A percentile compares a stretch with the other conserved stretches of the same genome.
phyloP scores from a whole-genome alignment of 2,113 vertebrate species.

The Aldabrachelys gigantea region DNA sequence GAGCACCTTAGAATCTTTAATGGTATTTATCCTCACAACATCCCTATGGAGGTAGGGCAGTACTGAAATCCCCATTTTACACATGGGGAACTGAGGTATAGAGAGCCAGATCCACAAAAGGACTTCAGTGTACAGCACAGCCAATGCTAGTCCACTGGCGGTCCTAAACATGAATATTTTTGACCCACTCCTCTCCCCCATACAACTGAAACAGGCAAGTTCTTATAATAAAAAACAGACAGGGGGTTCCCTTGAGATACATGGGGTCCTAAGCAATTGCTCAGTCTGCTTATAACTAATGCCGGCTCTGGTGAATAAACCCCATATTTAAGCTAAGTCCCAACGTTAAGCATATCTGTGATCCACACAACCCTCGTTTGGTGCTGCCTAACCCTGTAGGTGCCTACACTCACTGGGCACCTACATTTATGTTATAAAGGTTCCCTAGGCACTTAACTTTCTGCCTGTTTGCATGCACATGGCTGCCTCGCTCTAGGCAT shows the following conservation, averaged over 20 bases:
- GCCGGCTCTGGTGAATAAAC: too few species aligned
- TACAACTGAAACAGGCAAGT: background rate
- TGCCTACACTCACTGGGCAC: background rate
- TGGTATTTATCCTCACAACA: background rate
- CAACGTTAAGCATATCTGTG: background rate
- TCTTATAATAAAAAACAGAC: background rate
- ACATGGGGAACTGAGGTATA: background rate
- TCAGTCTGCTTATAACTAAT: too few species aligned
- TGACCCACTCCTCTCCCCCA: accelerated
- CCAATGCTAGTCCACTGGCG: too few species aligned
- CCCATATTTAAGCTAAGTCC: background rate
- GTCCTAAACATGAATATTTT: background rate
- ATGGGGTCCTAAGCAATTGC: too few species aligned
- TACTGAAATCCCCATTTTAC: background rate
- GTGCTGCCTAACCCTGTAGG: background rate
- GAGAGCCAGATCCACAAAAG: background rate
- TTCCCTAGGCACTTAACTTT: background rate
- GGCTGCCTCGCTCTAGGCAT: too few species aligned
- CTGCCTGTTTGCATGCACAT: too few species aligned
- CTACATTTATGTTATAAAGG: background rate
- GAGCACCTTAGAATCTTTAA: background rate
- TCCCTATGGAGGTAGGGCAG: background rate
- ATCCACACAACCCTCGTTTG: background rate
- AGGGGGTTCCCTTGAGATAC: background rate
- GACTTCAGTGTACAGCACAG: background rate